A percentile compares a stretch with the other conserved stretches of the same genome.
Conservation (phyloP, 2,888 invertebrate species). For the Omphaloscelis lunosa region DNA sequence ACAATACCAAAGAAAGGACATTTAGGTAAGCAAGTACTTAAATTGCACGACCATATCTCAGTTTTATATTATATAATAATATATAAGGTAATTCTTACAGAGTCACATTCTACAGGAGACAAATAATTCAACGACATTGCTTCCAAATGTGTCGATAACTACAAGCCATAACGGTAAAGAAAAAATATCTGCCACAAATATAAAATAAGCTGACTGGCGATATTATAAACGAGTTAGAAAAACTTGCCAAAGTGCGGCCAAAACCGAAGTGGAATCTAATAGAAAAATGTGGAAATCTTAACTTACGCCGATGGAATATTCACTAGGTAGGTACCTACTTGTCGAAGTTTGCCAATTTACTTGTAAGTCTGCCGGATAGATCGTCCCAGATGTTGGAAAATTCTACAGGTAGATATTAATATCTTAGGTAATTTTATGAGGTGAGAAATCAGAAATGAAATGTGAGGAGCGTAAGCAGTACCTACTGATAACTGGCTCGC, state of each 20-base stretch:
- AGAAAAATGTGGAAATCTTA: conserved; percentile 36
- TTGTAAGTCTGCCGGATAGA: not conserved
- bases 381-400: not conserved
- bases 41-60: too few species aligned
- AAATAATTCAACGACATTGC: not conserved
- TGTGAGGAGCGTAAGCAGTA: not conserved
- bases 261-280: not conserved
- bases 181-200: not conserved
- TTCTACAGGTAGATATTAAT: not conserved
- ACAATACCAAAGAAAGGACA: too few species aligned
- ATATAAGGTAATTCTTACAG: not conserved
- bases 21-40: too few species aligned
- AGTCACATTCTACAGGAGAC: not conserved
- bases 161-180: not conserved
- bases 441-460: conserved; percentile 4
- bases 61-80: too few species aligned
- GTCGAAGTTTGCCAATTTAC: conserved; percentile 28
- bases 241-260: conserved; percentile 19
- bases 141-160: not conserved
- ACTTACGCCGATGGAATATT: conserved; percentile 21
- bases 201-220: conserved; percentile 18
- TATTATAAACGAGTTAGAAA: conserved; percentile 32
- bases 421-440: not conserved
- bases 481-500: not conserved
- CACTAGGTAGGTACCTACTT: not conserved